phyloP scores from a whole-genome alignment of 2,797 vertebrate genomes.

The Phataginus tetradactyla region DNA sequence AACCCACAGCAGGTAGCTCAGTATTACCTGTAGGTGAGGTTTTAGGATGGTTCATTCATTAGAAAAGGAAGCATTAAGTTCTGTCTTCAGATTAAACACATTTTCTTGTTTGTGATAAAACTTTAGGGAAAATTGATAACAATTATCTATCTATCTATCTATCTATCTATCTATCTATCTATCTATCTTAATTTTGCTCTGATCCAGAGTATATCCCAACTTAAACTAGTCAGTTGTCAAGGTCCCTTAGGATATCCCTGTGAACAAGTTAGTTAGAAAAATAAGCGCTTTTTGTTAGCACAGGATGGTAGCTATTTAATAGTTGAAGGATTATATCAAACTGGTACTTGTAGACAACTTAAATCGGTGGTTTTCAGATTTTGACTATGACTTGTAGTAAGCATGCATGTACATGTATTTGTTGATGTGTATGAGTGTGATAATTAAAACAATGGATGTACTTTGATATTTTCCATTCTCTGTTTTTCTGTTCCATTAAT shows the following conservation, averaged over 20 bases:
- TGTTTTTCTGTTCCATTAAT: slow-evolving; percentile 2
- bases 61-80: neutral
- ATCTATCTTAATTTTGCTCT: neutral
- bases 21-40: neutral
- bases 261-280: neutral
- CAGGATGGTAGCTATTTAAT: neutral
- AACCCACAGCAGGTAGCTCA: neutral
- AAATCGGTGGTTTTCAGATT: neutral
- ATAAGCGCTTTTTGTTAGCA: neutral
- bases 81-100: neutral
- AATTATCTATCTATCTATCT: neutral
- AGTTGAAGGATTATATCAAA: neutral
- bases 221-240: neutral
- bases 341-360: neutral
- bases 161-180: no score
- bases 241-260: neutral
- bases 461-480: neutral
- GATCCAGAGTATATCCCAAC: neutral
- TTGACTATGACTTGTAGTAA: neutral
- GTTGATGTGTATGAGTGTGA: no score
- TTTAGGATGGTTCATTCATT: neutral
- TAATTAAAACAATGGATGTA: neutral
- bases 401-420: neutral
- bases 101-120: neutral
- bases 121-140: neutral